Evolutionary conservation across 2,888 invertebrate genomes (phyloP).

Genomic region (Eupithecia pulchellata): DNA sequence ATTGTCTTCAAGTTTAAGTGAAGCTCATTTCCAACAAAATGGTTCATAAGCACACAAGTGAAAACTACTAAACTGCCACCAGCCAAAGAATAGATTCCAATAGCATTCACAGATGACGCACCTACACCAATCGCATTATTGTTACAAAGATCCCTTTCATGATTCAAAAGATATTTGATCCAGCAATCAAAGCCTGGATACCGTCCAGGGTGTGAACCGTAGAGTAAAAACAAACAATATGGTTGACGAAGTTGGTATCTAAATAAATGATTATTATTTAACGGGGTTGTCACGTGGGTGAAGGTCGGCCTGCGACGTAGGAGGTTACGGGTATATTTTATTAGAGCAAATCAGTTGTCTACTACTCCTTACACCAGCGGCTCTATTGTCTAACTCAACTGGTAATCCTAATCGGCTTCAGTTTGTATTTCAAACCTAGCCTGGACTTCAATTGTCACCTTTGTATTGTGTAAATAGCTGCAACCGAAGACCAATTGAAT

Average conservation of each 20-base stretch:
- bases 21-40: background rate
- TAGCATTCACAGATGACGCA: conserved; percentile 17
- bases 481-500: no score
- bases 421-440: no score
- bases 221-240: conserved; percentile 15
- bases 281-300: background rate
- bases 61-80: background rate
- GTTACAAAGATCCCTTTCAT: conserved; percentile 22
- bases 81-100: conserved; percentile 6
- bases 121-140: conserved; percentile 21
- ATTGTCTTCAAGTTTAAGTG: no score
- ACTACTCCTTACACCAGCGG: no score
- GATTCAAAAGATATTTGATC: conserved; percentile 25
- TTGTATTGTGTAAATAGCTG: no score
- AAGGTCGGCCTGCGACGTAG: background rate
- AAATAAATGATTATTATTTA: background rate
- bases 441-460: no score
- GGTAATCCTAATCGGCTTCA: no score
- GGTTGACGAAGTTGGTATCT: background rate
- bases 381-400: no score
- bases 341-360: no score
- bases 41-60: conserved; percentile 7
- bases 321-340: background rate
- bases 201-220: conserved; percentile 21
- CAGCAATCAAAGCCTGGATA: conserved; percentile 22